These are phyloP conservation scores for Lasioglossum morio DNA, from an alignment of 2,888 invertebrate species.

Conservation along the genomic window DNA sequence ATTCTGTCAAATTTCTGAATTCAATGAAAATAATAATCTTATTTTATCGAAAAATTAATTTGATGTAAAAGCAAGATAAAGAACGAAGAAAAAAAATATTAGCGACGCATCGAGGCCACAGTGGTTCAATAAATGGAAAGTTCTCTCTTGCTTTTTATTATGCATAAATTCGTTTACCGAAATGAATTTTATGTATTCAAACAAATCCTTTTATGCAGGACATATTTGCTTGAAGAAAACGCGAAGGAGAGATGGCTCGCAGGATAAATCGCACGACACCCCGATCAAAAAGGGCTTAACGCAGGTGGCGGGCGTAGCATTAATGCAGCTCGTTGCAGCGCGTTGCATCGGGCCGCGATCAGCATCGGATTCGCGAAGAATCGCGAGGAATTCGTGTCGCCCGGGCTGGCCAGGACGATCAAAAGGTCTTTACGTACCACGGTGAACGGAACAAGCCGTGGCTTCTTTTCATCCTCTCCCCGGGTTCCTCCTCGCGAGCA, in stretches of 20 bases:
- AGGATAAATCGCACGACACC: constrained; percentile 1
- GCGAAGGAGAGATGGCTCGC: background rate
- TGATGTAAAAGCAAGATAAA: too few species aligned
- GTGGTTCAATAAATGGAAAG: too few species aligned
- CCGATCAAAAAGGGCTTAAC: constrained; percentile 8
- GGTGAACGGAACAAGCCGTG: constrained; percentile 62
- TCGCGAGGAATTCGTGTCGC: constrained; percentile 67
- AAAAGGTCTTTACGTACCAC: constrained; percentile 70
- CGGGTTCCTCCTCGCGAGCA: constrained; percentile 57
- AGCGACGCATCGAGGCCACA: too few species aligned
- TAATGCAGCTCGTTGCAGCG: background rate
- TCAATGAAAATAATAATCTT: background rate
- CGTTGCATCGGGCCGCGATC: constrained; percentile 23
- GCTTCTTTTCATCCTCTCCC: constrained; percentile 63
- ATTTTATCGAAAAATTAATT: too few species aligned
- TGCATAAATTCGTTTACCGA: too few species aligned
- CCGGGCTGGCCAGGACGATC: constrained; percentile 52
- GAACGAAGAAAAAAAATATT: too few species aligned
- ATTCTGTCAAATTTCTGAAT: background rate
- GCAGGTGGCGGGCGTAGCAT: background rate
- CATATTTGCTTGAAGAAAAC: too few species aligned
- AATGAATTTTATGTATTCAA: too few species aligned
- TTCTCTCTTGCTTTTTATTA: too few species aligned
- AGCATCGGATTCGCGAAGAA: constrained; percentile 36
- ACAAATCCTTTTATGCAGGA: too few species aligned